Evolutionary conservation across 1,140 invertebrate genomes (phyloP).

Genomic region (Parapsyche elsis): DNA sequence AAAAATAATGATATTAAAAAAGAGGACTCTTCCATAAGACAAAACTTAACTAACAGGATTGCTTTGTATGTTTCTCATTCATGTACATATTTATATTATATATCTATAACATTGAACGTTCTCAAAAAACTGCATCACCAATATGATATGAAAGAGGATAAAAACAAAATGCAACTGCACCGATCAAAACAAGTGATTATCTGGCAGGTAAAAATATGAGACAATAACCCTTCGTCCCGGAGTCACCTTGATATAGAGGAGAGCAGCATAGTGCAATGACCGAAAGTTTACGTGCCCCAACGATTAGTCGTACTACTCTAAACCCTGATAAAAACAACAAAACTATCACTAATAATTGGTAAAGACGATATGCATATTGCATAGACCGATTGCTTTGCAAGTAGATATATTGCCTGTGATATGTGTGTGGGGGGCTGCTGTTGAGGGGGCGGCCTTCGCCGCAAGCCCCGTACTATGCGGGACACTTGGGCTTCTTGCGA

Average conservation of each 20-base stretch:
- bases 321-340: conserved; percentile 56
- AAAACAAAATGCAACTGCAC: conserved; percentile 45
- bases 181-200: conserved; percentile 54
- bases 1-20: not conserved
- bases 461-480: conserved; percentile 56
- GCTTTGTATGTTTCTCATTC: not conserved
- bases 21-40: not conserved
- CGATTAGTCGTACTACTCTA: conserved; percentile 54
- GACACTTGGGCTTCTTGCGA: conserved; percentile 64
- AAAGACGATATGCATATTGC: conserved; percentile 55
- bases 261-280: conserved; percentile 45
- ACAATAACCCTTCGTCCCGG: conserved; percentile 54
- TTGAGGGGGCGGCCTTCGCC: conserved; percentile 55
- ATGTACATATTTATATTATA: conserved; percentile 1
- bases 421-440: conserved; percentile 34
- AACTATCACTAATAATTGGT: conserved; percentile 55
- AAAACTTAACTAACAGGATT: not conserved
- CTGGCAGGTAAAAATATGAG: conserved; percentile 54
- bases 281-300: conserved; percentile 45
- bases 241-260: conserved; percentile 52
- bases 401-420: conserved; percentile 53
- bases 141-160: not conserved
- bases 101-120: conserved; percentile 24
- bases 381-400: conserved; percentile 55
- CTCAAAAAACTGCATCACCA: conserved; percentile 14